A percentile compares a stretch with the other conserved stretches of the same genome.
Conservation (phyloP, 2,113 vertebrate species). For the Pelmatolapia mariae region DNA sequence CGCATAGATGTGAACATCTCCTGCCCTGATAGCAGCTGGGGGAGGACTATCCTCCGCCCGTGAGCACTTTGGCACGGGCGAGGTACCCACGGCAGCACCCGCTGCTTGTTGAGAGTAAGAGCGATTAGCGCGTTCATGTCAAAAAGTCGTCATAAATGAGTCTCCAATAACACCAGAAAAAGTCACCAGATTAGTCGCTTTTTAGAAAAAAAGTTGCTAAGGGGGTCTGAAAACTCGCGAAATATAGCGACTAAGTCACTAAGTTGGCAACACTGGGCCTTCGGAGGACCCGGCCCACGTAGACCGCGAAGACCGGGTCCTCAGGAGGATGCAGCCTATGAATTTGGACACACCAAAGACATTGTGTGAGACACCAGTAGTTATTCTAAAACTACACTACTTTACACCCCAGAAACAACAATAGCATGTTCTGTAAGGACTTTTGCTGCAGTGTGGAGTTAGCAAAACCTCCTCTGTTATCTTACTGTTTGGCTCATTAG, state of each 20-base stretch:
- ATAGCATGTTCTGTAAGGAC: background rate
- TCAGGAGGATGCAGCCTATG: background rate
- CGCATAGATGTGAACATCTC: too few species aligned
- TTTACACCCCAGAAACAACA: background rate
- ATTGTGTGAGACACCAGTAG: background rate
- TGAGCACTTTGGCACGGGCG: background rate
- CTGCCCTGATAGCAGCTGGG: too few species aligned
- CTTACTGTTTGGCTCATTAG: background rate
- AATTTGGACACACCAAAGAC: background rate
- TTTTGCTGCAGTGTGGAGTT: background rate
- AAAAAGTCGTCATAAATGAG: background rate
- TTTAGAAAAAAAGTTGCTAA: background rate
- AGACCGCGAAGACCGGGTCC: background rate
- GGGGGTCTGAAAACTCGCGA: background rate
- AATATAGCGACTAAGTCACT: background rate
- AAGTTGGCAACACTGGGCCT: background rate
- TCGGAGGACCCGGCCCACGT: background rate
- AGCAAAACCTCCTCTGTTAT: background rate
- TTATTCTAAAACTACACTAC: background rate
- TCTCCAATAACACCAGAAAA: background rate
- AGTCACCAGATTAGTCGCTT: background rate
- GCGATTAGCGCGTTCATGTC: accelerated
- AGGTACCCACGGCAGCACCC: background rate
- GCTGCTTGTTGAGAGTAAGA: background rate
- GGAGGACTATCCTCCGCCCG: too few species aligned